phyloP scores from a whole-genome alignment of 2,888 invertebrate species.

The Eupithecia vulgata region DNA sequence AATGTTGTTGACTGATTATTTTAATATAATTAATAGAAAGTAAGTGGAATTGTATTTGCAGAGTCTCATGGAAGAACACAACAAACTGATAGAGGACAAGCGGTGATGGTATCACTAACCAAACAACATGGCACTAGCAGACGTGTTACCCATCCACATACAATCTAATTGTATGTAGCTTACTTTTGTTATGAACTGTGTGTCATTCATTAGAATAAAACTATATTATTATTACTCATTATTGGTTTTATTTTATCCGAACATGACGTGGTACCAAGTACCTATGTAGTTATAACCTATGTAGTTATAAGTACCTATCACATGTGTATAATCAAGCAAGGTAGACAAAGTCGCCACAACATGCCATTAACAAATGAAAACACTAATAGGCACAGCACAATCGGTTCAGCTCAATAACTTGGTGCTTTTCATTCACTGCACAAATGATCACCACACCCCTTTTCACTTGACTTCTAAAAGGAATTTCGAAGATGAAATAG shows the following conservation, averaged over 20 bases:
- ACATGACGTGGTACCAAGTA: too few species aligned
- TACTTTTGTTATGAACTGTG: constrained; percentile 35
- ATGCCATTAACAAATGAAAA: not conserved
- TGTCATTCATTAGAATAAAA: constrained; percentile 35
- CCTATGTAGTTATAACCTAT: too few species aligned
- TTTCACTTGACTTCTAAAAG: not conserved
- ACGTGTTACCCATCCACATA: constrained; percentile 19
- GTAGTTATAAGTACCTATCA: not conserved
- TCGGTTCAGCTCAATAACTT: too few species aligned
- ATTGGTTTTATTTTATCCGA: constrained; percentile 10
- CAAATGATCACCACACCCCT: not conserved
- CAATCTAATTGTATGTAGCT: constrained; percentile 33
- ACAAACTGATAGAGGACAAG: constrained; percentile 75
- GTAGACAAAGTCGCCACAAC: not conserved
- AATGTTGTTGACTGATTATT: not conserved
- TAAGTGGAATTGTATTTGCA: constrained; percentile 61
- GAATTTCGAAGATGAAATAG: not conserved
- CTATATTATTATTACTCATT: constrained; percentile 19
- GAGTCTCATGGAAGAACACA: constrained; percentile 84
- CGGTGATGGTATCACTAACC: constrained; percentile 53
- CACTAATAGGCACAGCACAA: not conserved
- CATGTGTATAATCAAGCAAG: not conserved
- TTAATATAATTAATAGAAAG: constrained; percentile 1
- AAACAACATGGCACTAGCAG: not conserved
- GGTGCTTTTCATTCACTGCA: not conserved